Evolutionary conservation across 2,113 vertebrate genomes (phyloP), one percentile per base, ranked within the genome.

Genomic region (Martes martes): DNA sequence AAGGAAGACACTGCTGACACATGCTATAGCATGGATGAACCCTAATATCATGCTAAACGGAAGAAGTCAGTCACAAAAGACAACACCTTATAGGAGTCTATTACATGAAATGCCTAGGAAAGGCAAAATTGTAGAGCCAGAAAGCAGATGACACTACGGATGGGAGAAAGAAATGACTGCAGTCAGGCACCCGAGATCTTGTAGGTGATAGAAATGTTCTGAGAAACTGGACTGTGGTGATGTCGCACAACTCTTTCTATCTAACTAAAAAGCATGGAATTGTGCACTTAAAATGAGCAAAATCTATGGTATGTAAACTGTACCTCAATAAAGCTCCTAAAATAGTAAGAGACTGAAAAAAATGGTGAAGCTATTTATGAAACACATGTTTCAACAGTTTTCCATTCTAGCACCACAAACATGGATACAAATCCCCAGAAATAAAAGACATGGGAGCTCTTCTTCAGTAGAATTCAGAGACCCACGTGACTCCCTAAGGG

Each of bases 401-500:
- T 89, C 67, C 55, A 65, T 61, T 85, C 88, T 52, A 97, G 61
- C 85, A 84, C 61, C 63, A 95, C 33, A 84, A 61, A 96, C 23
- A 78, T 11, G 16, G 45, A 61, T 8, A 89, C 4, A 47, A 67
- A 91, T 31, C 74, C 28, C 78, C 36, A 87, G 13, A 95, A 91
- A 88, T 39, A 84, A 96, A 0, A 83, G 71, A 96, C 78, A 84
- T 6, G 31, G 81, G 81, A 89, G 39, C 2, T 52, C 52, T 80
- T 82, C 45, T 59, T 59, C 5, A 59, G 7, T 6, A 79, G 67
- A 92, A 94, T 19, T 39, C 39, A 36, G 45, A 79, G 24, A 86
- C 45, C 45, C 52, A 24, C 19, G 21, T 39, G 36, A 89, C 39
- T 67, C 50, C 74, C 47, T 15, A 61, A 31, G 11, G 33, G 45